These are phyloP conservation scores for Bugulina stolonifera DNA, from an alignment of 2,888 invertebrate genomes.

Conservation along the genomic window DNA sequence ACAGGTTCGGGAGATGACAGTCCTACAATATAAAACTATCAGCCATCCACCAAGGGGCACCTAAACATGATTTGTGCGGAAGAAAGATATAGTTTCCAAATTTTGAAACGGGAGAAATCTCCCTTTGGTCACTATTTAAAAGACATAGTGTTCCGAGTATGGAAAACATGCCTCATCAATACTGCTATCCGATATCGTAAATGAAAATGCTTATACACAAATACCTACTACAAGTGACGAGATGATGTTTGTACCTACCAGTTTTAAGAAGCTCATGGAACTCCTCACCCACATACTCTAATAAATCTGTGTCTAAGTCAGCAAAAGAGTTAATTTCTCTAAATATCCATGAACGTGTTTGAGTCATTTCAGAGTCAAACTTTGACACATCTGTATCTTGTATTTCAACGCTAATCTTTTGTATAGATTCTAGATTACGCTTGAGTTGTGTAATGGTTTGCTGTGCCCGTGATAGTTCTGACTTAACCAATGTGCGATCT, in stretches of 20 bases:
- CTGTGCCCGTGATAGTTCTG: background rate
- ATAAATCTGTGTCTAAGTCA: background rate
- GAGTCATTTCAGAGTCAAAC: background rate
- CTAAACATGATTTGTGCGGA: background rate
- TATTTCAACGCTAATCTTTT: background rate
- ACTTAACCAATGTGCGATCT: background rate
- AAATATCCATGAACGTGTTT: background rate
- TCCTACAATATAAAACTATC: no score
- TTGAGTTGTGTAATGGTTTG: conserved; percentile 8
- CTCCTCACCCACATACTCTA: conserved; percentile 5
- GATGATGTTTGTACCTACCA: no score
- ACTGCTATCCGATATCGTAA: no score
- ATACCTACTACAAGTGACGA: no score
- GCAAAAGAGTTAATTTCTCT: background rate
- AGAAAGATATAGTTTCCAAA: no score
- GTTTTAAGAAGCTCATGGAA: conserved; percentile 5
- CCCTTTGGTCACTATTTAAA: no score
- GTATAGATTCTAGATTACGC: background rate
- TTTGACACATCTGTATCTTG: background rate
- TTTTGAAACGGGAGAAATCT: no score
- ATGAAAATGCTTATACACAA: no score
- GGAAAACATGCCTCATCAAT: no score
- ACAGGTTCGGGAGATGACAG: background rate
- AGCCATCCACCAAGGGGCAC: background rate
- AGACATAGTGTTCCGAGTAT: no score